A percentile compares a stretch with the other conserved stretches of the same genome.
These are phyloP conservation scores for Theodoxus fluviatilis DNA, from an alignment of 2,888 invertebrate genomes.

Conservation along the genomic window DNA sequence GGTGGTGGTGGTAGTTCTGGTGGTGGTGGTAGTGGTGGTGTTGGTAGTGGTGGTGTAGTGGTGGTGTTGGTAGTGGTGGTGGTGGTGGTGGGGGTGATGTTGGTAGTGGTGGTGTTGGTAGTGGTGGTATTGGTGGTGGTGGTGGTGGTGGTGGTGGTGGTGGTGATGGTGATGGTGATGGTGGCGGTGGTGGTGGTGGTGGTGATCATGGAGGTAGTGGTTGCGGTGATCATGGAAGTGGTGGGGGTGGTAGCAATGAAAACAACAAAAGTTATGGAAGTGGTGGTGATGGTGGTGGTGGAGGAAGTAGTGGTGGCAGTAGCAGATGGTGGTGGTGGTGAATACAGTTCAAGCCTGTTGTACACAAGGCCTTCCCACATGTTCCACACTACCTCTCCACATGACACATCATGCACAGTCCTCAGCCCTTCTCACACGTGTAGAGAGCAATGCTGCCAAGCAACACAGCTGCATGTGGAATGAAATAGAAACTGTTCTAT, in stretches of 20 bases:
- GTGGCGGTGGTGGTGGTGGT: slow-evolving; percentile 25
- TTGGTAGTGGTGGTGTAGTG: not conserved
- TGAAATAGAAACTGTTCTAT: too few relatives aligned
- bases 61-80: not conserved
- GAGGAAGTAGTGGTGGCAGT: slow-evolving; percentile 9
- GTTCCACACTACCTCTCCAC: too few relatives aligned
- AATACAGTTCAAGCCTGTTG: too few relatives aligned
- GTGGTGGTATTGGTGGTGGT: not conserved
- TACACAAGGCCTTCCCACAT: too few relatives aligned
- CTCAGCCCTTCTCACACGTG: too few relatives aligned
- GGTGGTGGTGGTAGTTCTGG: not conserved
- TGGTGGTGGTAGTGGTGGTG: not conserved
- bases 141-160: slow-evolving; percentile 6
- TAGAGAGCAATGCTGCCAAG: too few relatives aligned
- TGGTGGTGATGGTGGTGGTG: slow-evolving; percentile 18
- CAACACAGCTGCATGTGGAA: too few relatives aligned
- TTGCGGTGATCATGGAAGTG: slow-evolving; percentile 23
- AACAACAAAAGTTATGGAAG: slow-evolving; percentile 23
- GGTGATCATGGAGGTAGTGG: slow-evolving; percentile 24
- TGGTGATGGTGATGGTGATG: slow-evolving; percentile 25
- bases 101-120: not conserved
- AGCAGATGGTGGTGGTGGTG: not conserved
- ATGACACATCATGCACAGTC: too few relatives aligned
- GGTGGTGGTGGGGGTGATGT: not conserved
- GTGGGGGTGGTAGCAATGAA: slow-evolving; percentile 17